Conservation (phyloP, 2,888 invertebrate species). For the Tetropium fuscum region DNA sequence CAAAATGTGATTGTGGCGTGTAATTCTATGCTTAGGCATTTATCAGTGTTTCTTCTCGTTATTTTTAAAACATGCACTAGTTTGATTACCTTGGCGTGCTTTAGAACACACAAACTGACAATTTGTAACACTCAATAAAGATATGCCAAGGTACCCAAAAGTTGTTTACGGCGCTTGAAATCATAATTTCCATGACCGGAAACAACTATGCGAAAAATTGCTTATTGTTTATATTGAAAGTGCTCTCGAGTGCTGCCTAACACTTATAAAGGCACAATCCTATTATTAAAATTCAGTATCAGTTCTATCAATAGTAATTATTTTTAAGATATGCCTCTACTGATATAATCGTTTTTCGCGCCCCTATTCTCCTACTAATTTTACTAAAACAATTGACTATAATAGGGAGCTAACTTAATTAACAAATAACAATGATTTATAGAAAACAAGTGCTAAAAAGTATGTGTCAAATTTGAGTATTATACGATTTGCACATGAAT, state of each 20-base stretch:
- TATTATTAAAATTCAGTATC: constrained; percentile 47
- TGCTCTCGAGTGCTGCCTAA: constrained; percentile 36
- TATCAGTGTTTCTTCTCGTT: constrained; percentile 16
- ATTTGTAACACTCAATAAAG: neutral
- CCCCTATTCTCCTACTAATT: constrained; percentile 29
- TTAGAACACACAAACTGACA: neutral
- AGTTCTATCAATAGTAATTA: constrained; percentile 38
- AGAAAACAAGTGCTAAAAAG: constrained; percentile 23
- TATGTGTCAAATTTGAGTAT: constrained; percentile 8
- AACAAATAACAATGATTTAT: constrained; percentile 23
- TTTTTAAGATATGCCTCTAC: constrained; percentile 55
- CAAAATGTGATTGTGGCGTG: constrained; percentile 59
- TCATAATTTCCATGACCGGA: constrained; percentile 9
- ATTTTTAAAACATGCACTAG: neutral
- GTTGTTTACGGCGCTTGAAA: neutral
- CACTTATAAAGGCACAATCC: constrained; percentile 53
- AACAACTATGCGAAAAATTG: constrained; percentile 24
- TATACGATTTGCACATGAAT: constrained; percentile 9
- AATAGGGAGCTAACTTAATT: constrained; percentile 53
- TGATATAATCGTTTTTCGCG: constrained; percentile 47
- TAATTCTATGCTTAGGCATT: constrained; percentile 40
- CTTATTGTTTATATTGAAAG: constrained; percentile 35
- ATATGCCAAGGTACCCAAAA: constrained; percentile 10
- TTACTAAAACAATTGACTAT: constrained; percentile 55
- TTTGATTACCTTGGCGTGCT: neutral